These are phyloP conservation scores for Lepidurus apus DNA, from an alignment of 1,140 invertebrate genomes.

Conservation along the genomic window DNA sequence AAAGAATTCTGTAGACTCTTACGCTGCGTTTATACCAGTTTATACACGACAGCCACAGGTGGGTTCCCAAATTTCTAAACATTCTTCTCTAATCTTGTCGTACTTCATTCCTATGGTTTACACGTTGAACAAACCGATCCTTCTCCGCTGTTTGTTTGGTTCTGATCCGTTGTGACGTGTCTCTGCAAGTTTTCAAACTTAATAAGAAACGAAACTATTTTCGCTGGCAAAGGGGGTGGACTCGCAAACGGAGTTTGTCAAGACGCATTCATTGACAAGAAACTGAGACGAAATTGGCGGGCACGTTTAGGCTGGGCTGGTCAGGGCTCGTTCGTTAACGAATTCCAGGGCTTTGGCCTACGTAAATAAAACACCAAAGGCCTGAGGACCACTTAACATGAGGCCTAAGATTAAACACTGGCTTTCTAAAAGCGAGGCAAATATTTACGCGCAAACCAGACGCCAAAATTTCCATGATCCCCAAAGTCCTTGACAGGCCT, in stretches of 20 bases:
- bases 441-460: constrained; percentile 9
- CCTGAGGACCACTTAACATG: constrained; percentile 9
- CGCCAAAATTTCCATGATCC: background rate
- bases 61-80: background rate
- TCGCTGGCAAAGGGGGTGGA: background rate
- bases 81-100: background rate
- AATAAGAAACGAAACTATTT: background rate
- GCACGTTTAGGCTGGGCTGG: background rate
- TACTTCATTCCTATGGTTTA: background rate
- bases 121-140: background rate
- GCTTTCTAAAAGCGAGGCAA: background rate
- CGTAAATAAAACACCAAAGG: background rate
- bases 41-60: background rate
- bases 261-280: background rate
- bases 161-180: background rate
- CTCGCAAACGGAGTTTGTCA: background rate
- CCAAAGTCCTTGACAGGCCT: background rate
- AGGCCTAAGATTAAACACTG: constrained; percentile 4
- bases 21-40: background rate
- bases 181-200: background rate
- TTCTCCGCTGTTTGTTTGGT: background rate
- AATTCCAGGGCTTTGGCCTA: constrained; percentile 2
- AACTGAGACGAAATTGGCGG: background rate
- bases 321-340: background rate
- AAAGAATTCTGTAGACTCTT: background rate